Evolutionary conservation across 2,888 invertebrate species (phyloP), one percentile per base, ranked within the genome.

Genomic region (Sinopyrophorus schimmeli): DNA sequence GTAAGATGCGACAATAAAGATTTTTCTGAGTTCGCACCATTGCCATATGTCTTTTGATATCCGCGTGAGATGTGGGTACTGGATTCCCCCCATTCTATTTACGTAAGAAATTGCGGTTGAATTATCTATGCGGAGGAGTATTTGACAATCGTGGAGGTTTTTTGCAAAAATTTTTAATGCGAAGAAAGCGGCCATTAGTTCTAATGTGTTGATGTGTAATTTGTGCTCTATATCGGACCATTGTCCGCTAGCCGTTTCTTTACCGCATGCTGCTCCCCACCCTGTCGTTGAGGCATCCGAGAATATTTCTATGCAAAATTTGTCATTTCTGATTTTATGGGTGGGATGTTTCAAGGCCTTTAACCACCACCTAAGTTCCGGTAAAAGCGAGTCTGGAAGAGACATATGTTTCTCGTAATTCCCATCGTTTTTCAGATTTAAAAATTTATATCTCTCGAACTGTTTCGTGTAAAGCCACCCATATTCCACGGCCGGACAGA

Each of bases 401-500:
- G n/a, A n/a, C n/a, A n/a, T n/a, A n/a, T n/a, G n/a, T 23, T 15
- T 26, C 5, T 55, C 47, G 39, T 43, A 57, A 37, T 60, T 52
- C 15, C 49, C 32, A n/a, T 54, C 26, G 26, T 40, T 17, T 28
- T 49, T 57, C 5, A 62, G 26, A 20, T 39, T 57, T 12, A 32
- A 18, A 34, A 41, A 44, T 32, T 46, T 50, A 27, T 37, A 14
- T 9, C 54, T 28, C 43, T 47, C 43, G 32, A 54, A 39, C 7
- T 46, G 5, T 46, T 66, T 66, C 1, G 63, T 62, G n/a, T 65
- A 60, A 6, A 65, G 47, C 58, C 57, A 62, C 2, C 63, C 60
- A 39, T 66, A 66, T 34, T 62, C 57, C 7, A 64, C 52, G 1
- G 61, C 65, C 9, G 64, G 65, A 26, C 64, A 66, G 26, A 55